These are phyloP conservation scores for Nasonia oneida DNA, from an alignment of 2,888 invertebrate species.

Conservation along the genomic window DNA sequence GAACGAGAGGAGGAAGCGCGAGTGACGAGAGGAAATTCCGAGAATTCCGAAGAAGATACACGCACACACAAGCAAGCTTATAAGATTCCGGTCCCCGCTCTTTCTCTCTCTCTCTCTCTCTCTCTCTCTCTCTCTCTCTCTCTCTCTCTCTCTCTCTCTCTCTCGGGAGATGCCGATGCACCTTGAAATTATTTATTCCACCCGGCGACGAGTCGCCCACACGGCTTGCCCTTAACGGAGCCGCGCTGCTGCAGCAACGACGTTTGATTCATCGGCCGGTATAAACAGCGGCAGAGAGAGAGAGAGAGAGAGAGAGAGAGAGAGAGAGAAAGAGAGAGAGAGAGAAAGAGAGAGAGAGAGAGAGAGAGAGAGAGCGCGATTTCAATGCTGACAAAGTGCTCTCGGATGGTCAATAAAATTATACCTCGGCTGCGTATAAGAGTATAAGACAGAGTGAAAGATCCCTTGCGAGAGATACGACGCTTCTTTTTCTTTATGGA, in stretches of 20 bases:
- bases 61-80: not conserved
- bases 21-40: conserved; percentile 35
- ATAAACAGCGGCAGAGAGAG: conserved; percentile 26
- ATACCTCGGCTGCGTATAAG: conserved; percentile 8
- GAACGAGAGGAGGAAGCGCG: not conserved
- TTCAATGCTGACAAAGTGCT: conserved; percentile 53
- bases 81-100: conserved; percentile 18
- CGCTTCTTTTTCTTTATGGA: conserved; percentile 1
- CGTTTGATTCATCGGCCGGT: conserved; percentile 49
- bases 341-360: no score
- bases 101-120: no score
- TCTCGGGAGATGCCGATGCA: conserved; percentile 26
- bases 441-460: not conserved
- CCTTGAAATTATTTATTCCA: conserved; percentile 57
- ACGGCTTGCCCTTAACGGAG: conserved; percentile 43
- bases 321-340: no score
- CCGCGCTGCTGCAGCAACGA: not conserved
- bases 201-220: conserved; percentile 35
- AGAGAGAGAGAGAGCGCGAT: not conserved
- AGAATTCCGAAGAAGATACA: conserved; percentile 16
- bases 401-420: conserved; percentile 46
- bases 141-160: no score
- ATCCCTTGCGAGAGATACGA: conserved; percentile 18
- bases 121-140: no score
- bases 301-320: no score